Evolutionary conservation across 2,888 invertebrate species (phyloP).

Genomic region (Schrankia costaestrigalis): DNA sequence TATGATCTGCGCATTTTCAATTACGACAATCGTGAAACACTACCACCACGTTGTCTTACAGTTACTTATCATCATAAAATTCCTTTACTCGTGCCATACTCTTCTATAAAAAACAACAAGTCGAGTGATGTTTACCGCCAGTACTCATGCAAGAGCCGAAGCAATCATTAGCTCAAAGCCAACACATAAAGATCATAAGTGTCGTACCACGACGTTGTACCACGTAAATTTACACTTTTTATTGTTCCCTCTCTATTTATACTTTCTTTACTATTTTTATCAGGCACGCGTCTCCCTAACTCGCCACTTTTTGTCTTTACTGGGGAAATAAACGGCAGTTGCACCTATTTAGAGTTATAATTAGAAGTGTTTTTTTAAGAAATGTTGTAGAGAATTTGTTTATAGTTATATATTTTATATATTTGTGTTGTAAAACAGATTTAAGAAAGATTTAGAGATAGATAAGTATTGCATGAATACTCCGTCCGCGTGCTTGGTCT

Average conservation of each 20-base stretch:
- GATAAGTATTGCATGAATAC: too few relatives aligned
- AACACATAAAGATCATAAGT: conserved; percentile 79
- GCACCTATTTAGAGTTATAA: conserved; percentile 39
- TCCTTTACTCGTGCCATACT: too few relatives aligned
- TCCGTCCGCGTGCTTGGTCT: too few relatives aligned
- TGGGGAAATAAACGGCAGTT: conserved; percentile 40
- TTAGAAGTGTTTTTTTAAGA: conserved; percentile 40
- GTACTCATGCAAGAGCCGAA: conserved; percentile 46
- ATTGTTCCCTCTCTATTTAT: conserved; percentile 69
- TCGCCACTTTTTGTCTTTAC: conserved; percentile 55
- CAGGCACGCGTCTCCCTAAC: conserved; percentile 66
- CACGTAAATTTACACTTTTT: conserved; percentile 78
- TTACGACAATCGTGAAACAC: too few relatives aligned
- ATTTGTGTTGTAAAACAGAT: too few relatives aligned
- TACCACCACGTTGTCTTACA: too few relatives aligned
- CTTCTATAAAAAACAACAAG: too few relatives aligned
- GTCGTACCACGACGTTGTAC: conserved; percentile 62
- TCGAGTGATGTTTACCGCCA: conserved; percentile 44
- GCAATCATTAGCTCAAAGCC: conserved; percentile 75
- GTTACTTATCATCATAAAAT: too few relatives aligned
- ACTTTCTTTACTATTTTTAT: conserved; percentile 67
- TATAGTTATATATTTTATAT: conserved; percentile 32
- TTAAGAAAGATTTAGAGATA: too few relatives aligned
- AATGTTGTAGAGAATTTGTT: conserved; percentile 30
- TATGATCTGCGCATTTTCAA: too few relatives aligned